Conservation (phyloP, 2,888 invertebrate genomes). For the Scrobipalpa atriplicella region DNA sequence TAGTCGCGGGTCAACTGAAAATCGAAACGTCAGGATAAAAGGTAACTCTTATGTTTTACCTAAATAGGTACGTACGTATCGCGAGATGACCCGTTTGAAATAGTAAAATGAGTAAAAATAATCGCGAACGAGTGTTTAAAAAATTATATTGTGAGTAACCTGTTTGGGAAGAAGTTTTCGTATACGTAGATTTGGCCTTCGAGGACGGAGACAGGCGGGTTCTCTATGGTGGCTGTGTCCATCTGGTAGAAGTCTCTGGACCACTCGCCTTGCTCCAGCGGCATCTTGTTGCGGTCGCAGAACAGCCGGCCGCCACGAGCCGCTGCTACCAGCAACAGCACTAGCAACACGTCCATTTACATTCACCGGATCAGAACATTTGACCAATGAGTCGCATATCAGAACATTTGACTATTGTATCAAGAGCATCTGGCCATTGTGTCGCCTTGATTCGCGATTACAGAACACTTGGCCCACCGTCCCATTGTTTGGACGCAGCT, state of each 20-base stretch:
- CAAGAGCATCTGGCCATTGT: not conserved
- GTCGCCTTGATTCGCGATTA: not conserved
- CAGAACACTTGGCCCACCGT: not conserved
- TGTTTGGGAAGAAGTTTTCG: slow-evolving; percentile 65
- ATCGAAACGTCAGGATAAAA: too few relatives aligned
- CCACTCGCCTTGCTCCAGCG: slow-evolving; percentile 66
- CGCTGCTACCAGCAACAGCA: not conserved
- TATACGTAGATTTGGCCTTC: slow-evolving; percentile 72
- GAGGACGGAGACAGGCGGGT: slow-evolving; percentile 55
- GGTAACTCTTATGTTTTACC: too few relatives aligned
- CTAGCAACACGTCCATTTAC: slow-evolving; percentile 1
- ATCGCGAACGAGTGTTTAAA: too few relatives aligned
- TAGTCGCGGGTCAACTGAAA: too few relatives aligned
- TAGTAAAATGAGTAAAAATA: too few relatives aligned
- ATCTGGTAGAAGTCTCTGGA: slow-evolving; percentile 51
- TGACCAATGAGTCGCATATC: too few relatives aligned
- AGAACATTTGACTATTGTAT: not conserved
- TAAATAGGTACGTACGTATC: too few relatives aligned
- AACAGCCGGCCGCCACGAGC: slow-evolving; percentile 42
- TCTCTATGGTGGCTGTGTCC: slow-evolving; percentile 67
- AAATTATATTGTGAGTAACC: slow-evolving; percentile 58
- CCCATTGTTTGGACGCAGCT: too few relatives aligned
- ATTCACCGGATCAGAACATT: not conserved
- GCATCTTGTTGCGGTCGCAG: slow-evolving; percentile 55
- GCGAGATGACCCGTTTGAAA: too few relatives aligned